Evolutionary conservation across 2,113 vertebrate species (phyloP), one percentile per base, ranked within the genome.

Genomic region (Vireo altiloquus): DNA sequence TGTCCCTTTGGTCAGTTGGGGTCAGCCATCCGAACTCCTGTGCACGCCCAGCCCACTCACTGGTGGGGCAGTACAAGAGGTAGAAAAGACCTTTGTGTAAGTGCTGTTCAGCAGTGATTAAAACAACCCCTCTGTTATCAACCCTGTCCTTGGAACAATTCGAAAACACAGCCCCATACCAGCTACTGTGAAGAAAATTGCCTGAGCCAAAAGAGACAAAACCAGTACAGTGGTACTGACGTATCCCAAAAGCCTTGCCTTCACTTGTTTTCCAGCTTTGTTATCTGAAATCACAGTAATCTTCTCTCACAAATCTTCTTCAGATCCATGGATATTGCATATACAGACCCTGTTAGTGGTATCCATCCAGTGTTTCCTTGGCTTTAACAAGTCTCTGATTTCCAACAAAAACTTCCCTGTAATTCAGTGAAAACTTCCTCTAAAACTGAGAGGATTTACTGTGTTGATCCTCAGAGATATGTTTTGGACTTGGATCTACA

Each of bases 161-260:
- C 0, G 0, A 74, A 89, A 74, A 6, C 19, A 28, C 15, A 59
- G 9, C 30, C 30, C n/a, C n/a, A 11, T 8, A 49, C 14, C 15
- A 54, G 7, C 6, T 12, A 46, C 47, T 42, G 25, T 22, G 40
- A 69, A 31, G 46, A 69, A 69, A 76, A 54, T 35, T 31, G 31
- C 11, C 6, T 0, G 0, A 53, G 21, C 17, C 28, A 47, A 82
- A 54, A 47, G 0, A 53, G 21, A 14, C 28, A 47, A 82, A 54
- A 47, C 11, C 30, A 53, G 54, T 7, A 61, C 17, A 54, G 11
- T 42, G 11, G 5, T 72, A 40, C 23, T 52, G 53, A 77, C 19
- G 44, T 74, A 76, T 23, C 13, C 17, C 17, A 24, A 60, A 87
- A 82, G 2, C 6, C 13, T 33, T 76, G 7, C 10, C 8, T 69